Base-by-base conservation (phyloP, 2,113 vertebrate species). In the Chroicocephalus ridibundus region DNA sequence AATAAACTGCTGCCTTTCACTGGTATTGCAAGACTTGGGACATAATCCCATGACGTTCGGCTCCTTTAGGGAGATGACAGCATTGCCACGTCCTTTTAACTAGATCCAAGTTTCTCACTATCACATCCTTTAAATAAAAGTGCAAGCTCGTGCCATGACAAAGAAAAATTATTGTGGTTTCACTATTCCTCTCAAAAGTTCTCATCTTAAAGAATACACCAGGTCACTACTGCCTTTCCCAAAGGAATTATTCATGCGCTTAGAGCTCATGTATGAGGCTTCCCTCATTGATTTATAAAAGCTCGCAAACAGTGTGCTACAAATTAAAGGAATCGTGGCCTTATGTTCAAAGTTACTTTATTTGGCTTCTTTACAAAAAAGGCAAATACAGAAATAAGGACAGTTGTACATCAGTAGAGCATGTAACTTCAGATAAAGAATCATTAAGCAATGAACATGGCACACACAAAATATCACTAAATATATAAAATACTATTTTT, bases 321-420 rank as follows among this genome's bases (percentile, higher is more conserved):
- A 71, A 83, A 69, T 34, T 9, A 66, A 90, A 85, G n/a, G 34
- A 94, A 91, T 64, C 0, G 16, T 5, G 5, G 68, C 46, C 20
- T 62, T 38, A 55, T 19, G 22, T 38, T 69, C 29, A 68, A 81
- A 94, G 27, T 38, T 69, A 16, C 55, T 96, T 95, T 94, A 96
- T 96, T 95, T 84, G 21, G 13, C 26, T 55, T 83, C 26, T 66
- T 95, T 78, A 68, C 51, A 60, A 38, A 20, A 76, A 88, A 89
- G 26, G 32, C 15, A 78, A 81, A 47, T 52, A 55, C 24, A 87
- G 51, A 82, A 86, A 91, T 57, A 19, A 78, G 47, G 32, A 60
- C 25, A 82, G 36, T 34, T 11, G 36, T 51, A 6, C 29, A 60
- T 27, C 51, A 64, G 6, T n/a, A 88, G 5, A 70, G 14, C 31